Evolutionary conservation across 2,113 vertebrate genomes (phyloP).

Genomic region (Otolemur garnettii): DNA sequence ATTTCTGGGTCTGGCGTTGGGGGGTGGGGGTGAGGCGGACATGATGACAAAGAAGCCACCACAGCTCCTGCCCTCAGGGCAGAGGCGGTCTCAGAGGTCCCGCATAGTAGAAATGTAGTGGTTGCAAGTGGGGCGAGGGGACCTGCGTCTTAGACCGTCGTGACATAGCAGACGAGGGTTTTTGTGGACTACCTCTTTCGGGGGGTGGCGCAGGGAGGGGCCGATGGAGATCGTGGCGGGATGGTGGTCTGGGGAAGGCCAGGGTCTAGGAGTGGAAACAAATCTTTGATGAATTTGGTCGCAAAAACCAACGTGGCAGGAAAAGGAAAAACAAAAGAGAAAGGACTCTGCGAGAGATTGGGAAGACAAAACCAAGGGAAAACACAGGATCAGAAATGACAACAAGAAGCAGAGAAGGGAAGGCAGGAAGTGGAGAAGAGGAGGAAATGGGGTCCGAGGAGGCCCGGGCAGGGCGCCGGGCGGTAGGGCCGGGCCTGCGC

Average conservation of each 20-base stretch:
- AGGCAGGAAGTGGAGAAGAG: background rate
- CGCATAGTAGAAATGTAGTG: background rate
- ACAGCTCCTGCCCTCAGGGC: background rate
- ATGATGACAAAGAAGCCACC: background rate
- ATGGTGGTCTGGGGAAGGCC: background rate
- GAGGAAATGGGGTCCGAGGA: background rate
- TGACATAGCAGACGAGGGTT: background rate
- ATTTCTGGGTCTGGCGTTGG: background rate
- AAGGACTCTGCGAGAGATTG: background rate
- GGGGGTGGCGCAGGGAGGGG: background rate
- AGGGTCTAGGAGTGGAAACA: background rate
- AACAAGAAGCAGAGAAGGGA: background rate
- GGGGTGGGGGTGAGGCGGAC: background rate
- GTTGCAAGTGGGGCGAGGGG: background rate
- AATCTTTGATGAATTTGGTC: slow-evolving; percentile 12
- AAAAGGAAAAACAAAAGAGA: background rate
- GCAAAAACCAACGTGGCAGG: background rate
- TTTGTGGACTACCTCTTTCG: background rate
- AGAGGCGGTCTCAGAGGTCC: background rate
- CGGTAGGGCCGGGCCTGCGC: background rate
- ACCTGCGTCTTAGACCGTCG: background rate
- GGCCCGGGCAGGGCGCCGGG: background rate
- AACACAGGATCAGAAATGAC: background rate
- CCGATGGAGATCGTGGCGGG: background rate
- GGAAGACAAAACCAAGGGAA: background rate